Percentiles rank a stretch among this genome's conserved stretches.
Conservation (phyloP, 2,797 vertebrate genomes). For the Typhlichthys eigenmanni region DNA sequence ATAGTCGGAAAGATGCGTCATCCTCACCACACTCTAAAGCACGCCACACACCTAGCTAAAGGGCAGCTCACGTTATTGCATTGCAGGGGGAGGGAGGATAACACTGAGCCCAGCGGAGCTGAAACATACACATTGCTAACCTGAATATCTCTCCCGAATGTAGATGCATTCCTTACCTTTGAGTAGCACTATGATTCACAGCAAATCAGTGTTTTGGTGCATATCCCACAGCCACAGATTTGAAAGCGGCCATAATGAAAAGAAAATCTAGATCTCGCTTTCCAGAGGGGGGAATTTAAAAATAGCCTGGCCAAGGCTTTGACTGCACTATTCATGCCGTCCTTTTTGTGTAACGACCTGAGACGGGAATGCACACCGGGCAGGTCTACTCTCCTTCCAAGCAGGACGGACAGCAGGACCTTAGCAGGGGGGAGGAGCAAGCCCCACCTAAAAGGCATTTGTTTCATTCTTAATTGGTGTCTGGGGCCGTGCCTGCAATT, state of each 20-base stretch:
- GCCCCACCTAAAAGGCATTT: slow-evolving; percentile 79
- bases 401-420: slow-evolving; percentile 31
- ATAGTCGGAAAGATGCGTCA: slow-evolving; percentile 52
- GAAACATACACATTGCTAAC: slow-evolving; percentile 43
- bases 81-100: slow-evolving; percentile 16
- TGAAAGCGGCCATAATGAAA: slow-evolving; percentile 60
- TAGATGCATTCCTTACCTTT: slow-evolving; percentile 71
- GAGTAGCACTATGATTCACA: slow-evolving; percentile 70
- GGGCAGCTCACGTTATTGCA: slow-evolving; percentile 31
- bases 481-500: slow-evolving; percentile 81
- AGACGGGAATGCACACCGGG: slow-evolving; percentile 60
- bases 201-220: slow-evolving; percentile 64
- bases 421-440: slow-evolving; percentile 62
- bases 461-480: slow-evolving; percentile 85
- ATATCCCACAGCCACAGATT: slow-evolving; percentile 63
- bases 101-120: slow-evolving; percentile 36
- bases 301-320: slow-evolving; percentile 71
- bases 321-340: slow-evolving; percentile 63
- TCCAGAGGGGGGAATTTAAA: slow-evolving; percentile 72
- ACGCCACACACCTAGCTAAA: slow-evolving; percentile 23
- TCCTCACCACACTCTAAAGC: slow-evolving; percentile 36
- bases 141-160: slow-evolving; percentile 22
- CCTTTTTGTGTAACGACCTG: slow-evolving; percentile 61
- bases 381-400: slow-evolving; percentile 54
- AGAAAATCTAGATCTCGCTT: slow-evolving; percentile 71